These are phyloP conservation scores for Nothocercus nigrocapillus DNA, from an alignment of 2,113 vertebrate species.

Conservation along the genomic window DNA sequence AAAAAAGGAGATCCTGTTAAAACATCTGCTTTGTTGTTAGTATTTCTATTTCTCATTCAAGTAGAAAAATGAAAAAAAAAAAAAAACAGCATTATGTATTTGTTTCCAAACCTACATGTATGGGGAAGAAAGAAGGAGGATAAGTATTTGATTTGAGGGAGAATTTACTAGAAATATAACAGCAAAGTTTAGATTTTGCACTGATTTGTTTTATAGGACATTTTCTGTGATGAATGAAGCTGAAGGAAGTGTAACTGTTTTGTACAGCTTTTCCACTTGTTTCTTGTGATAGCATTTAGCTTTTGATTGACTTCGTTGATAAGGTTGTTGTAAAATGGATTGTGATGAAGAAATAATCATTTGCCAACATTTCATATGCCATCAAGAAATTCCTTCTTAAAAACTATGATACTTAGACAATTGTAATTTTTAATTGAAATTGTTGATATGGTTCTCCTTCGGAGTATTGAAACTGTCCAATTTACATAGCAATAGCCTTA, in stretches of 20 bases:
- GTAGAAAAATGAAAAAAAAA: background rate
- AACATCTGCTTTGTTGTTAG: background rate
- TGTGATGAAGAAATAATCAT: slow-evolving; percentile 6
- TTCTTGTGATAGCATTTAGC: background rate
- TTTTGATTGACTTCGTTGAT: background rate
- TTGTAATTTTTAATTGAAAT: slow-evolving; percentile 16
- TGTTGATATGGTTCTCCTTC: background rate
- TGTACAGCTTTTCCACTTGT: background rate
- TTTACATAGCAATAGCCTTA: slow-evolving; percentile 42
- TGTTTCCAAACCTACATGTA: accelerated
- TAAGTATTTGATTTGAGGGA: background rate
- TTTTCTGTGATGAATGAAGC: background rate
- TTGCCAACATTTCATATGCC: background rate
- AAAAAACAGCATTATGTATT: background rate
- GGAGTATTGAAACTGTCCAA: background rate
- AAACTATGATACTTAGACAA: background rate
- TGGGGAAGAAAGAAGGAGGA: background rate
- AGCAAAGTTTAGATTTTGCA: background rate
- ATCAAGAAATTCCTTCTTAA: background rate
- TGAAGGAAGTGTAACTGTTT: background rate
- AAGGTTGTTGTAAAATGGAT: background rate
- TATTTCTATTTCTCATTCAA: background rate
- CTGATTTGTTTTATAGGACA: background rate
- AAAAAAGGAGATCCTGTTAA: background rate
- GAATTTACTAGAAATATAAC: background rate